Evolutionary conservation across 1,140 invertebrate species (phyloP).

Genomic region (Ectropis grisescens): DNA sequence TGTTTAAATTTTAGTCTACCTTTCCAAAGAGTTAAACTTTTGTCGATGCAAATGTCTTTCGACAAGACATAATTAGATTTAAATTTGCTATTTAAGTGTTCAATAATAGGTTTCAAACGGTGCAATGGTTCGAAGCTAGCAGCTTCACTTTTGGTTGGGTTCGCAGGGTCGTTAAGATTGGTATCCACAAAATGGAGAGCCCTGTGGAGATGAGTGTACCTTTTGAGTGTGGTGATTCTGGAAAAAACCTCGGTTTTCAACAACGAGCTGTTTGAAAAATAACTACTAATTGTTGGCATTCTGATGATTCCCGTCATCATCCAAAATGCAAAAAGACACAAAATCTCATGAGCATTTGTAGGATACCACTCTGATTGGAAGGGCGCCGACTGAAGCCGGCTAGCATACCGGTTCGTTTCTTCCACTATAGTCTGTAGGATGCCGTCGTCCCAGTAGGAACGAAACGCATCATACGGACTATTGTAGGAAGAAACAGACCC

Average conservation of each 20-base stretch:
- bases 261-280: neutral
- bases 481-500: too few species aligned
- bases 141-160: too few species aligned
- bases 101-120: neutral
- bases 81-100: constrained; percentile 3
- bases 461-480: neutral
- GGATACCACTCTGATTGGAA: constrained; percentile 1
- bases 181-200: constrained; percentile 2
- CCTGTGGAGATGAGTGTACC: neutral
- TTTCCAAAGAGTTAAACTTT: constrained; percentile 3
- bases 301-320: constrained; percentile 2
- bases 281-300: constrained; percentile 3
- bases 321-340: constrained; percentile 3
- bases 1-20: constrained; percentile 1
- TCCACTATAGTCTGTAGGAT: neutral
- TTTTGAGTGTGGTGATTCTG: neutral
- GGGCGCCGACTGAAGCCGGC: neutral
- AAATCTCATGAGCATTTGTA: constrained; percentile 1
- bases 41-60: constrained; percentile 3
- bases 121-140: neutral
- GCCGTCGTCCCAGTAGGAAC: constrained; percentile 2
- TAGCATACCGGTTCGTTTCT: constrained; percentile 3
- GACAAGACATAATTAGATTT: neutral
- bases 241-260: constrained; percentile 1
- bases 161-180: too few species aligned